Evolutionary conservation across 1,140 invertebrate genomes (phyloP), one percentile per base, ranked within the genome.

Genomic region (Drosophila sproati): DNA sequence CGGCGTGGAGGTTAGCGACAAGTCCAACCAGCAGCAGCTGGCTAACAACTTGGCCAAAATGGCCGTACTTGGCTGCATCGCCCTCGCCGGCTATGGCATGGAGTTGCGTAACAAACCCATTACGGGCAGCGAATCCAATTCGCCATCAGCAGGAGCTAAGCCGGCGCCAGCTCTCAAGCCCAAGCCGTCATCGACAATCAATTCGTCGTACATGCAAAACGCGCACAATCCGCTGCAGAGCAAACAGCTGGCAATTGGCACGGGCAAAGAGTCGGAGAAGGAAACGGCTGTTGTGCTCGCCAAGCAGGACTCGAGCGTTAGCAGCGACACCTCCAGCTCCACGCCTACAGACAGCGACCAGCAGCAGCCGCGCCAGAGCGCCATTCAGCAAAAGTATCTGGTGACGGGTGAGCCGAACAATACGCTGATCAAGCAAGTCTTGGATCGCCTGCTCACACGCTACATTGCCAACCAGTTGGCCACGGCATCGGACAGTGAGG

Each of bases 1-100:
- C 62, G 98, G 98, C 0, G 97, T 99, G 10, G 96, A 98, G 91
- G 94, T 96, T 67, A 95, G 94, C 77, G 96, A 97, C 91, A 96
- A 97, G 35, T 95, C 96, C 4, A 99, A 99, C 93, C 95, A 96
- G 50, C 95, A 99, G 94, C 97, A 99, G 93, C 94, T 98, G 6
- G 95, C 96, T 5, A 99, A 99, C 93, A 95, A 96, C 80, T 94
- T 99, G 72, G 98, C 99, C 0, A 97, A 98, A 92, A 94, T 96
- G 74, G 96, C 96, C 31, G 94, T 98, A 0, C 94, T 93, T 89
- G 98, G 97, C n/a, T 98, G 97, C 92, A 95, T 95, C 48, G 93
- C 96, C 88, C 91, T 98, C 57, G 95, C 96, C 69, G 96, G 98
- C 74, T 96, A 96, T 93, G 67, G 66, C 63, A 69, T 93, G 69